Percentiles rank a stretch among this genome's conserved stretches.
phyloP scores from a whole-genome alignment of 2,888 invertebrate species.

The Campoplex capitator region DNA sequence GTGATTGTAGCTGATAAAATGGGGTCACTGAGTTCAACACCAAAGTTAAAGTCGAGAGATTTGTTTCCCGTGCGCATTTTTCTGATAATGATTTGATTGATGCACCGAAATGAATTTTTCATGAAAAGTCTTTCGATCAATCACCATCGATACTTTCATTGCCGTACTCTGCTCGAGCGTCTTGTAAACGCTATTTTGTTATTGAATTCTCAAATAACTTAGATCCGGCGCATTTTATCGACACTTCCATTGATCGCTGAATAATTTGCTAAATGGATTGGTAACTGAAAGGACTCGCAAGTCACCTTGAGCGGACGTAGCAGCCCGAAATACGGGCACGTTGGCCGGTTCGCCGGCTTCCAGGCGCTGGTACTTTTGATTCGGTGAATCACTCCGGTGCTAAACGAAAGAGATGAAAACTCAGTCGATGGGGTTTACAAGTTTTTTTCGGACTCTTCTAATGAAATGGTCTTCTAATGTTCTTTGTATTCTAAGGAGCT shows the following conservation, averaged over 20 bases:
- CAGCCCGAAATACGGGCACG: slow-evolving; percentile 69
- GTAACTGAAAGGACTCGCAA: not conserved
- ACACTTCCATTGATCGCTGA: not conserved
- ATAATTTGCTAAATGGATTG: no score
- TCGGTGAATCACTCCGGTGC: not conserved
- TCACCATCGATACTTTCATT: not conserved
- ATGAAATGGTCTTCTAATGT: no score
- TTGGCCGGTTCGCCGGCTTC: slow-evolving; percentile 66
- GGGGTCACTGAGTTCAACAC: not conserved
- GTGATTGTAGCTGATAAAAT: not conserved
- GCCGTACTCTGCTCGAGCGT: not conserved
- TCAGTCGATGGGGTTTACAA: no score
- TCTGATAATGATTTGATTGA: not conserved
- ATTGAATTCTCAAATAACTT: not conserved
- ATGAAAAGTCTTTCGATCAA: not conserved
- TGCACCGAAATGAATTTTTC: not conserved
- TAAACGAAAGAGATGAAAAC: no score
- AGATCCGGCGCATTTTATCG: not conserved
- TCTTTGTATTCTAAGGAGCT: no score
- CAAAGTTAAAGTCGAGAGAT: no score
- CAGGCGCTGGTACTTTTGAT: slow-evolving; percentile 52
- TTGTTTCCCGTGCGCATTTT: no score
- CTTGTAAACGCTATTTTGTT: not conserved
- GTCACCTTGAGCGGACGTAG: slow-evolving; percentile 55
- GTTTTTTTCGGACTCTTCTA: no score